These are phyloP conservation scores for Tigriopus japonicus DNA, from an alignment of 1,140 invertebrate genomes.

Conservation along the genomic window DNA sequence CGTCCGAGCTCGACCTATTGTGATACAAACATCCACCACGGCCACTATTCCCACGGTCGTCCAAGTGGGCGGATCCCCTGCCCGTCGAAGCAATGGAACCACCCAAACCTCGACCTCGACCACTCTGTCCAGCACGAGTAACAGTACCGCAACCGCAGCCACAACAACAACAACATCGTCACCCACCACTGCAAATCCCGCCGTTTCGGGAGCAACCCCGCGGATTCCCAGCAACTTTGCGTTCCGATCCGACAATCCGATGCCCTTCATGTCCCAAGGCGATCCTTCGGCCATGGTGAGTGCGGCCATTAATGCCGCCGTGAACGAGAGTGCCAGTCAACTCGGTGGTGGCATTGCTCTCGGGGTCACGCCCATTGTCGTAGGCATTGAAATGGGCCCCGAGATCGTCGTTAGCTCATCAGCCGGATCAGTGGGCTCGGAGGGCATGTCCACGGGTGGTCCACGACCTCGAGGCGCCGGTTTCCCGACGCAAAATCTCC, in stretches of 20 bases:
- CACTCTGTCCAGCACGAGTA: not conserved
- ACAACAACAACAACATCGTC: not conserved
- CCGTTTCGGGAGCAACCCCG: too few species aligned
- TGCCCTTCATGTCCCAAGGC: too few species aligned
- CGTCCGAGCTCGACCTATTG: slow-evolving; percentile 43
- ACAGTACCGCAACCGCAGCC: not conserved
- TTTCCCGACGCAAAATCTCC: not conserved
- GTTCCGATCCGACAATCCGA: too few species aligned
- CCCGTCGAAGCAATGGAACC: slow-evolving; percentile 14
- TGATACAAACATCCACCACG: slow-evolving; percentile 27
- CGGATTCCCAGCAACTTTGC: too few species aligned
- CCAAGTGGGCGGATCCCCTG: slow-evolving; percentile 22
- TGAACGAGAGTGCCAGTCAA: not conserved
- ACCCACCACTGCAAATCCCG: not conserved
- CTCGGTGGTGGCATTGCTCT: not conserved
- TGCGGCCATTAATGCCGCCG: too few species aligned
- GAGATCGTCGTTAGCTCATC: too few species aligned
- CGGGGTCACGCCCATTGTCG: not conserved
- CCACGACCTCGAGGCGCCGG: not conserved
- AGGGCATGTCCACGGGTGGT: not conserved
- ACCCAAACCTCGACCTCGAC: not conserved
- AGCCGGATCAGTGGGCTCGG: not conserved
- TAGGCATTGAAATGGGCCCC: not conserved
- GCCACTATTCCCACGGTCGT: slow-evolving; percentile 7
- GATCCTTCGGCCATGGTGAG: too few species aligned